Base-by-base conservation (phyloP, 92 coral and sea anemone species). In the Porites cylindrica region DNA sequence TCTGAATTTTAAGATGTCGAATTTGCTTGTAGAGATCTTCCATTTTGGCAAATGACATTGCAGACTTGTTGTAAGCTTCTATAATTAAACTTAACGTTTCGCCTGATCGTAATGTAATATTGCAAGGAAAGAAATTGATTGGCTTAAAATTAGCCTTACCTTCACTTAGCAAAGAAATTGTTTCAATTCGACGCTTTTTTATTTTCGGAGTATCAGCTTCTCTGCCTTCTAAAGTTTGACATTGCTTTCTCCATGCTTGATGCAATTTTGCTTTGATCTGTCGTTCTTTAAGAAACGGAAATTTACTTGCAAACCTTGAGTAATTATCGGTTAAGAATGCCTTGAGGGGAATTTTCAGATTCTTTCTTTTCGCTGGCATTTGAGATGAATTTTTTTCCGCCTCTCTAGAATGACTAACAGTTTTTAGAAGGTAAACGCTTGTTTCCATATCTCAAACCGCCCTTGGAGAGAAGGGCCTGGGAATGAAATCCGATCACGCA, bases 241-340 rank as follows among this genome's bases (percentile, higher is more conserved):
- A 59, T 76, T 16, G 24, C 14, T 65, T 83, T 63, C 53, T 83
- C 99, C 99, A 96, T 6, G 93, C 85, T n/a, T 94, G 83, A 65
- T 60, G 85, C 18, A 96, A 86, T 82, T 96, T 96, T 8, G 97
- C 94, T 17, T 89, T 90, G 58, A 95, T 95, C 87, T 96, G 98
- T 78, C 84, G 90, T 12, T 76, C 63, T 61, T 88, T 90, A 18
- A 96, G 90, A 85, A 95, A 96, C 13, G 99, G 98, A 85, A 89
- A 95, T 85, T 76, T 95, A 63, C 77, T 96, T 24, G 84, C 76
- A 24, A 95, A 69, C 88, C 75, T 91, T 58, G 93, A 86, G 79
- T 85, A 76, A 82, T 95, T 91, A 38, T 86, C 80, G 70, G 63
- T 52, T 24, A 88, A 89, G 70, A 91, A 96, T 10, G 84, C 77